Conservation (phyloP, 2,113 vertebrate genomes). For the Bungarus multicinctus region DNA sequence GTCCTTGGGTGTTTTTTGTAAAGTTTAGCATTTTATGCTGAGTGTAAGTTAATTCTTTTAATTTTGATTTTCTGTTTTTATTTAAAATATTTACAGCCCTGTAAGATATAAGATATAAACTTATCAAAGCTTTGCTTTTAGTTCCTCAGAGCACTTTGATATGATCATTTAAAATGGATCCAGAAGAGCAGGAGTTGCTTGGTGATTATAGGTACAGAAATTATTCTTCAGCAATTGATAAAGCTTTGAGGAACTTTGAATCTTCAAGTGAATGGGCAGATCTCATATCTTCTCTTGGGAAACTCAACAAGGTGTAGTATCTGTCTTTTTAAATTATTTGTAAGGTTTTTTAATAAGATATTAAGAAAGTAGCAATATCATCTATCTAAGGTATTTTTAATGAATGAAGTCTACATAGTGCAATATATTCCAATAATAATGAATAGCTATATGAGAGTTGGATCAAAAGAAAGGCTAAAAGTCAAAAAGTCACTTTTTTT, state of each 20-base stretch:
- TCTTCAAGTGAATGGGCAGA: constrained; percentile 98
- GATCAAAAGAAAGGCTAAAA: not conserved
- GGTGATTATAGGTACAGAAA: constrained; percentile 93
- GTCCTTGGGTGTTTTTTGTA: not conserved
- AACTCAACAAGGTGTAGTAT: constrained; percentile 91
- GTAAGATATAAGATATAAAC: not conserved
- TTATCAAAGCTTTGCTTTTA: constrained; percentile 18
- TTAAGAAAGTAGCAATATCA: not conserved
- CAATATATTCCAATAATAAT: not conserved
- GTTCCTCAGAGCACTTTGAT: constrained; percentile 20
- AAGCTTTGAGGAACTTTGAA: constrained; percentile 95
- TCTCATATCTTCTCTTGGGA: constrained; percentile 96
- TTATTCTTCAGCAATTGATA: constrained; percentile 90
- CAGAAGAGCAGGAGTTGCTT: constrained; percentile 88
- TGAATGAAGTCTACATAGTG: not conserved
- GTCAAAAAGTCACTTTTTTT: not conserved
- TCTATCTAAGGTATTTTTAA: not conserved
- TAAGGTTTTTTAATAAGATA: fast-evolving
- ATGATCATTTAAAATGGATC: constrained; percentile 87
- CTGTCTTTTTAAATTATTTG: not conserved
- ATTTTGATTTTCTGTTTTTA: not conserved
- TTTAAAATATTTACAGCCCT: not conserved
- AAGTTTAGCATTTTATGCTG: not conserved
- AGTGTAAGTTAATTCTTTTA: not conserved
- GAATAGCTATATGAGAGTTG: not conserved